Conservation (phyloP, 2,888 invertebrate genomes). For the Eumerus sabulonum region DNA sequence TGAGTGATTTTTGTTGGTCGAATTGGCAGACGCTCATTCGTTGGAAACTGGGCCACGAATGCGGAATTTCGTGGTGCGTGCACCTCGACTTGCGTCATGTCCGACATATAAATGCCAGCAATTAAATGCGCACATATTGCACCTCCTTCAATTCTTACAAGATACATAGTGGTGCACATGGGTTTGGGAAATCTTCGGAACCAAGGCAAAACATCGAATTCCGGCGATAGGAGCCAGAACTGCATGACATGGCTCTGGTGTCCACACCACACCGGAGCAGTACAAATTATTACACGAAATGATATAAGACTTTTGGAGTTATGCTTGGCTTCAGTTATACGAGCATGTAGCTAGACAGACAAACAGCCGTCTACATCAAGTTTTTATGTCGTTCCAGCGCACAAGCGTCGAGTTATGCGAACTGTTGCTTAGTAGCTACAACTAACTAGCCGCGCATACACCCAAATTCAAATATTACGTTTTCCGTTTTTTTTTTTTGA, state of each 20-base stretch:
- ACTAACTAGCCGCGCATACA: conserved; percentile 41
- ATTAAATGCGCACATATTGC: conserved; percentile 34
- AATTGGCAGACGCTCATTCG: conserved; percentile 20
- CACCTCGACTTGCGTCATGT: conserved; percentile 40
- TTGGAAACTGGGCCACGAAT: conserved; percentile 45
- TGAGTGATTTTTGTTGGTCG: conserved; percentile 16
- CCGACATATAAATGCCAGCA: conserved; percentile 35
- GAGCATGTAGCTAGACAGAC: neutral
- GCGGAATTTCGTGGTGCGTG: conserved; percentile 28
- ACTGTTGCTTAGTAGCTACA: conserved; percentile 7
- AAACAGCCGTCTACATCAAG: conserved; percentile 1
- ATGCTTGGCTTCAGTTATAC: conserved; percentile 53
- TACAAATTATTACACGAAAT: conserved; percentile 60
- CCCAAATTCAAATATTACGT: conserved; percentile 27
- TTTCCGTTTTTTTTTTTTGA: too few relatives aligned
- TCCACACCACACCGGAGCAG: too few relatives aligned
- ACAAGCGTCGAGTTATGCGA: conserved; percentile 13
- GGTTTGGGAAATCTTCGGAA: too few relatives aligned
- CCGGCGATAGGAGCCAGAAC: too few relatives aligned
- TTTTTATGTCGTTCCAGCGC: conserved; percentile 18
- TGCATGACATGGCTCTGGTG: too few relatives aligned
- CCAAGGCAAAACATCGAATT: too few relatives aligned
- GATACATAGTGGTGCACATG: too few relatives aligned
- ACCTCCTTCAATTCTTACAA: too few relatives aligned
- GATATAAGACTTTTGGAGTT: conserved; percentile 56